Base-by-base conservation (phyloP, 2,797 vertebrate genomes). In the Hoplostethus mediterraneus region DNA sequence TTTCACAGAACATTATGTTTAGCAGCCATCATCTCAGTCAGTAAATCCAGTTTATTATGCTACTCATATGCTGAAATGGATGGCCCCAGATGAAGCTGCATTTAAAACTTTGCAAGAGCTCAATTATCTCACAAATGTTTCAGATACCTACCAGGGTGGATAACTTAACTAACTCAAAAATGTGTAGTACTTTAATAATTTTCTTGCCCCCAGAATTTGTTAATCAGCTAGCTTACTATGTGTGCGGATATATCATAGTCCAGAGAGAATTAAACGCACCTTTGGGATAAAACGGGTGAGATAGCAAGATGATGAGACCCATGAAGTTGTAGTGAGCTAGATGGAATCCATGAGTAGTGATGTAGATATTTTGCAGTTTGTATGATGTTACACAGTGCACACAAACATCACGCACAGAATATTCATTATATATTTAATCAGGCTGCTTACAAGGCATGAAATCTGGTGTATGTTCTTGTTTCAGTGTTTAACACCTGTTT, bases 51-150 rank as follows among this genome's bases (percentile, higher is more conserved):
- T 71, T 74, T 33, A 30, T 67, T 25, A 52, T 71, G 48, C 67
- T 42, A 33, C 51, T 47, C 55, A 63, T 4, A 5, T 25, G 0
- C 13, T 62, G 3, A 78, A 66, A 59, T 0, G 33, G 44, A 51
- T 63, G 47, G 63, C 4, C 21, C 2, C 5, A 36, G 51, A 69
- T 62, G 63, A 33, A 47, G 40, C 59, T 82, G 4, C 71, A 71
- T 83, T 77, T 60, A 73, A 83, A 84, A 58, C 52, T 33, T 59
- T 78, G 36, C 6, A 52, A 72, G 36, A 71, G 8, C 42, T 63
- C 49, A 61, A 33, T 77, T 77, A 71, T 68, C 70, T 66, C 4
- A 6, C 17, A 45, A 28, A 10, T 75, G 69, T 45, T 63, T 75
- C 40, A 75, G 54, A 78, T 77, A 51, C 0, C 0, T 2, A 65